A percentile compares a stretch with the other conserved stretches of the same genome.
phyloP scores from a whole-genome alignment of 2,113 vertebrate species.

The Herpailurus yagouaroundi region DNA sequence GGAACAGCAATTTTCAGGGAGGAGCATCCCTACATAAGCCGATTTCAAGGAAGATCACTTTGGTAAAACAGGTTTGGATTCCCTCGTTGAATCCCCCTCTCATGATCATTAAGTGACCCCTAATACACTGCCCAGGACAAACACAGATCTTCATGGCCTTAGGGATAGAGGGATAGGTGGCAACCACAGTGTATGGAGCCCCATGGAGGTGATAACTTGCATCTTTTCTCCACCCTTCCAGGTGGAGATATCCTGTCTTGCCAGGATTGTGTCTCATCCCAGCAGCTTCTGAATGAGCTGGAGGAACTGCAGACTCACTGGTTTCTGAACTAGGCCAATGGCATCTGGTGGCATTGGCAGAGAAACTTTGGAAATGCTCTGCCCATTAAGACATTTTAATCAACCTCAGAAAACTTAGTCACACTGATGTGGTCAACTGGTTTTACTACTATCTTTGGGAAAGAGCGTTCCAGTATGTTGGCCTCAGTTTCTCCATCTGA shows the following conservation, averaged over 20 bases:
- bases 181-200: not conserved
- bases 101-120: not conserved
- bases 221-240: not conserved
- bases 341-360: not conserved
- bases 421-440: not conserved
- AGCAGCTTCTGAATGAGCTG: not conserved
- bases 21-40: not conserved
- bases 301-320: not conserved
- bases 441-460: not conserved
- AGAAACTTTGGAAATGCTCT: not conserved
- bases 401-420: not conserved
- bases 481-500: not conserved
- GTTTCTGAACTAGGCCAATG: not conserved
- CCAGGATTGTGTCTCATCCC: not conserved
- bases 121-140: not conserved
- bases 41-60: not conserved
- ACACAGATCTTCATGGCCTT: not conserved
- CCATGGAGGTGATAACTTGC: not conserved
- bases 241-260: not conserved
- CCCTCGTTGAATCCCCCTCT: not conserved
- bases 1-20: not conserved
- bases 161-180: not conserved
- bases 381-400: not conserved
- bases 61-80: not conserved
- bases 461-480: not conserved